A percentile compares a stretch with the other conserved stretches of the same genome.
These are phyloP conservation scores for Drosophila orosa DNA, from an alignment of 1,140 invertebrate species.

Conservation along the genomic window DNA sequence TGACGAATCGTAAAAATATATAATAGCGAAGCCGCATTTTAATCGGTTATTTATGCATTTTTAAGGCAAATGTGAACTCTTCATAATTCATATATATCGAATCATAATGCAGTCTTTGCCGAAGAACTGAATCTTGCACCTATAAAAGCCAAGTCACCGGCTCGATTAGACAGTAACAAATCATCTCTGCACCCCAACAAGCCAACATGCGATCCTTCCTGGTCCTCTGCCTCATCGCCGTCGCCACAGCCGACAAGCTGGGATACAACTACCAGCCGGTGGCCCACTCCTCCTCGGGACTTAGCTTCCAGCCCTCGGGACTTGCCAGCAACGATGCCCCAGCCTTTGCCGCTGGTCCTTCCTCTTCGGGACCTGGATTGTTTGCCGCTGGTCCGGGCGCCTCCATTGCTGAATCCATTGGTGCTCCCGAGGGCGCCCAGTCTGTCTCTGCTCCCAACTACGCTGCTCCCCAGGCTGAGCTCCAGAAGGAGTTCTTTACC, in stretches of 20 bases:
- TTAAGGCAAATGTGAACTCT: constrained; percentile 46
- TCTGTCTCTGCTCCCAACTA: constrained; percentile 53
- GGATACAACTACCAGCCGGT: constrained; percentile 81
- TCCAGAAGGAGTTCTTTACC: constrained; percentile 58
- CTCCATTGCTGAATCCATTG: constrained; percentile 2
- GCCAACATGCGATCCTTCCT: constrained; percentile 65
- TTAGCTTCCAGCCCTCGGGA: constrained; percentile 62
- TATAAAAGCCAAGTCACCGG: constrained; percentile 54
- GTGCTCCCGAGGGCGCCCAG: constrained; percentile 11
- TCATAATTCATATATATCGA: constrained; percentile 47
- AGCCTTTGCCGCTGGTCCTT: constrained; percentile 33
- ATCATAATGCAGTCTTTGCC: constrained; percentile 38
- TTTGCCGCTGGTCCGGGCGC: constrained; percentile 18
- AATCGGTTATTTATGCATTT: constrained; percentile 70
- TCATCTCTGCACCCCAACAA: constrained; percentile 42
- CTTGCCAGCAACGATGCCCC: constrained; percentile 44
- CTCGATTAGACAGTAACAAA: constrained; percentile 52
- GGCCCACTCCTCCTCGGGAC: constrained; percentile 64
- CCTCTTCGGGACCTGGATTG: not conserved
- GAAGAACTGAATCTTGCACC: constrained; percentile 52
- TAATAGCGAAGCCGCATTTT: constrained; percentile 50
- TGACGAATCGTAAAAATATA: constrained; percentile 61
- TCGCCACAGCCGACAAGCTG: constrained; percentile 71
- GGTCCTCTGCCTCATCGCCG: constrained; percentile 60
- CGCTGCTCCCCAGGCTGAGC: constrained; percentile 57